phyloP scores from a whole-genome alignment of 2,113 vertebrate genomes.

The Platycercus adscitus region DNA sequence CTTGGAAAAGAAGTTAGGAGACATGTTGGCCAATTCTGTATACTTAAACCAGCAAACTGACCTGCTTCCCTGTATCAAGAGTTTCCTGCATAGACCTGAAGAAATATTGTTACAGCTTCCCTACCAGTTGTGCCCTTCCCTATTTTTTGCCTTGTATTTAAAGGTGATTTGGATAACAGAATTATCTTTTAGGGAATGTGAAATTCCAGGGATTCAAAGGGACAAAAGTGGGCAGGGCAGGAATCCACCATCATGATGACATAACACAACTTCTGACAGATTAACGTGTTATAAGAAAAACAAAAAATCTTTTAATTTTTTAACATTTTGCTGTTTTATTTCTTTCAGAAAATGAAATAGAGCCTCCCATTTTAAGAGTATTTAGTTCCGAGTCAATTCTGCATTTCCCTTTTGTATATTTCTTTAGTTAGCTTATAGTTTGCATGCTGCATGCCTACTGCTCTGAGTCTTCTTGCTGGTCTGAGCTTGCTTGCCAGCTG shows the following conservation, averaged over 20 bases:
- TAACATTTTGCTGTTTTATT: background rate
- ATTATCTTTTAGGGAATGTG: background rate
- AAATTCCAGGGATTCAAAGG: background rate
- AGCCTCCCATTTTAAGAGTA: background rate
- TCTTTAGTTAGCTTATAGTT: background rate
- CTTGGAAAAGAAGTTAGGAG: background rate
- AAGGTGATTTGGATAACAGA: background rate
- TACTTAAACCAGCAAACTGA: background rate
- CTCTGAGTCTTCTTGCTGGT: background rate
- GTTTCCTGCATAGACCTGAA: background rate
- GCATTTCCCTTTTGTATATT: background rate
- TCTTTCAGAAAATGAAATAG: background rate
- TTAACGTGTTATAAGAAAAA: background rate
- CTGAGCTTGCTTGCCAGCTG: background rate
- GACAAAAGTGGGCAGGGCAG: background rate
- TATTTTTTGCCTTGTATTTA: background rate
- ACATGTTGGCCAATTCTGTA: background rate
- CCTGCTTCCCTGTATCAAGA: background rate
- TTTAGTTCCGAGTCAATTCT: background rate
- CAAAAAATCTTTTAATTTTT: background rate
- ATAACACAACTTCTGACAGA: background rate
- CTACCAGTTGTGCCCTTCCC: background rate
- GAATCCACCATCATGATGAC: background rate
- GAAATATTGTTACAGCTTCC: background rate
- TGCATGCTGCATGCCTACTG: background rate